phyloP scores from a whole-genome alignment of 2,888 invertebrate genomes.

The Hololepta plana region DNA sequence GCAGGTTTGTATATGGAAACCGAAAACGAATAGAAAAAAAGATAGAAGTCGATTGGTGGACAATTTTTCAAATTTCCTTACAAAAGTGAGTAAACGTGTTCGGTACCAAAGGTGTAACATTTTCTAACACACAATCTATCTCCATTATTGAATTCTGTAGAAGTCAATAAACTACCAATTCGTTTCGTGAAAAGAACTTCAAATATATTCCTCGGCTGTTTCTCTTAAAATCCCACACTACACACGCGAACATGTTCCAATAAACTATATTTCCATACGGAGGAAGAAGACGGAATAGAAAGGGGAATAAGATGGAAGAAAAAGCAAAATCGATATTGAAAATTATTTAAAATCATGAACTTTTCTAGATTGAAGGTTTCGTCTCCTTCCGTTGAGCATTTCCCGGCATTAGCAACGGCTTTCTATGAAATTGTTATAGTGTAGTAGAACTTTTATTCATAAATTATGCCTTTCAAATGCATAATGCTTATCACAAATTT shows the following conservation, averaged over 20 bases:
- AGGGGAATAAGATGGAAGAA: conserved; percentile 8
- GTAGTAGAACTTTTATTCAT: not conserved
- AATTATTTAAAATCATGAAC: conserved; percentile 9
- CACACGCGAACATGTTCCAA: not conserved
- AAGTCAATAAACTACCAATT: conserved; percentile 13
- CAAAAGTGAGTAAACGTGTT: no score
- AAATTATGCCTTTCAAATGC: no score
- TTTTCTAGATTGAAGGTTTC: conserved; percentile 5
- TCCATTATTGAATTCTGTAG: conserved; percentile 16
- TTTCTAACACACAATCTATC: conserved; percentile 16
- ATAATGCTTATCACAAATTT: no score
- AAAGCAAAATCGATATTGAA: conserved; percentile 9
- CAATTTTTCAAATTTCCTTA: no score
- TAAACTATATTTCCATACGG: not conserved
- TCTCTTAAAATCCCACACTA: conserved; percentile 5
- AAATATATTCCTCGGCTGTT: conserved; percentile 13
- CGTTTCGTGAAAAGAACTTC: conserved; percentile 11
- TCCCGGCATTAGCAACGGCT: no score
- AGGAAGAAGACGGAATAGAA: conserved; percentile 2
- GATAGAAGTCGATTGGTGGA: no score
- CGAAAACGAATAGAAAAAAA: no score
- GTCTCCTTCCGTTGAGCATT: conserved; percentile 5
- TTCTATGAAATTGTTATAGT: not conserved
- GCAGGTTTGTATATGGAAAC: no score
- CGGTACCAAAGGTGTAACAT: no score